These are phyloP conservation scores for Enteromius treurensis DNA, from an alignment of 2,797 vertebrate genomes.

Conservation along the genomic window DNA sequence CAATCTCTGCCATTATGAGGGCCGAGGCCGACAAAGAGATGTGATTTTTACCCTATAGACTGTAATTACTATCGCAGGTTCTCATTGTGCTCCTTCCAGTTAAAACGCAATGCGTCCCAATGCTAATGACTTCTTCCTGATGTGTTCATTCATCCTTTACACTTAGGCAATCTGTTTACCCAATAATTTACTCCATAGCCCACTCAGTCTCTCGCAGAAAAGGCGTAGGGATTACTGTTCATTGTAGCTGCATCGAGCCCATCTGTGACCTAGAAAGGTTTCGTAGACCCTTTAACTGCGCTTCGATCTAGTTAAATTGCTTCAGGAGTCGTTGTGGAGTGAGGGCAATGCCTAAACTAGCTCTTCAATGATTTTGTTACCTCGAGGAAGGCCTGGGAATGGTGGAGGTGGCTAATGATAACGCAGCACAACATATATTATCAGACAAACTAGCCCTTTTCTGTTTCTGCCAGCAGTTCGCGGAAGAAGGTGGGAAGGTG, in stretches of 20 bases:
- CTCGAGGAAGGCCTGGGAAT: conserved; percentile 27
- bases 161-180: conserved; percentile 71
- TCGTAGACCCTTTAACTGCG: conserved; percentile 62
- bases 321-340: conserved; percentile 56
- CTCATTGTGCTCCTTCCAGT: conserved; percentile 65
- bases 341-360: conserved; percentile 46
- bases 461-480: conserved; percentile 5
- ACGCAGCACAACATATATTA: neutral
- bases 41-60: conserved; percentile 62
- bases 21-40: conserved; percentile 60
- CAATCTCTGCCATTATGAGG: conserved; percentile 60
- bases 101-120: conserved; percentile 64
- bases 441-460: conserved; percentile 25
- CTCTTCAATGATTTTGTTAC: conserved; percentile 56
- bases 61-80: conserved; percentile 66
- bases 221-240: conserved; percentile 64
- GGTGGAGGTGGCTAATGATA: conserved; percentile 2
- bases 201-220: conserved; percentile 64
- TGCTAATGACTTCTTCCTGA: conserved; percentile 70
- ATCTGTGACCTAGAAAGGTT: conserved; percentile 77
- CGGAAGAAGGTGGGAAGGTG: neutral
- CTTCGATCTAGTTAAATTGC: conserved; percentile 73
- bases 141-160: conserved; percentile 74
- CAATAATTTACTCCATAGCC: conserved; percentile 69
- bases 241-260: conserved; percentile 67